Percentiles rank a stretch among this genome's conserved stretches.
Evolutionary conservation across 2,888 invertebrate genomes (phyloP).

Genomic region (Schizaphis graminum): DNA sequence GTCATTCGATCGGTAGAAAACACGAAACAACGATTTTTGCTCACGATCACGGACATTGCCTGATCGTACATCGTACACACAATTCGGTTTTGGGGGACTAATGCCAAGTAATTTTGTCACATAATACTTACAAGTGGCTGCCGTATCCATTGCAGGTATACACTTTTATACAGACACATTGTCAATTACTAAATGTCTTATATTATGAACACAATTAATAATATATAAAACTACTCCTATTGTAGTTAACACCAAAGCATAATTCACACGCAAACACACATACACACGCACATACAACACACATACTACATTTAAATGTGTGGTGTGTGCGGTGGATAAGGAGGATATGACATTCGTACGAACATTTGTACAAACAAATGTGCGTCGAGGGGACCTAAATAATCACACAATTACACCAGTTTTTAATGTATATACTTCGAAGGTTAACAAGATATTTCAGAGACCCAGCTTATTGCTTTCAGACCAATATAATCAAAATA

Average conservation of each 20-base stretch:
- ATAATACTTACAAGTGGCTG: constrained; percentile 61
- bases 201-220: constrained; percentile 11
- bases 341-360: constrained; percentile 29
- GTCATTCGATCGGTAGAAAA: constrained; percentile 46
- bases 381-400: constrained; percentile 39
- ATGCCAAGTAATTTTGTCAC: constrained; percentile 51
- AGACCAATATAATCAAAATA: not conserved
- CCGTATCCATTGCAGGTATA: constrained; percentile 40
- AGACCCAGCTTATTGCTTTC: constrained; percentile 21
- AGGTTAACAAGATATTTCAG: constrained; percentile 36
- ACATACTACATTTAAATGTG: not conserved
- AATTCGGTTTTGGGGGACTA: constrained; percentile 45
- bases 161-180: constrained; percentile 18
- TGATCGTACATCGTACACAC: constrained; percentile 59
- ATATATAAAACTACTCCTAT: not conserved
- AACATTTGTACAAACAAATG: constrained; percentile 64
- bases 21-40: constrained; percentile 57
- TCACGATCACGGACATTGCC: constrained; percentile 53
- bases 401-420: constrained; percentile 34
- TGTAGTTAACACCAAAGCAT: not conserved
- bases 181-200: constrained; percentile 22
- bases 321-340: constrained; percentile 35
- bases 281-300: not conserved
- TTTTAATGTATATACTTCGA: constrained; percentile 23
- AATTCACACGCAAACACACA: constrained; percentile 7